Conservation (phyloP, 2,888 invertebrate genomes). For the Branchipolynoe longqiensis region DNA sequence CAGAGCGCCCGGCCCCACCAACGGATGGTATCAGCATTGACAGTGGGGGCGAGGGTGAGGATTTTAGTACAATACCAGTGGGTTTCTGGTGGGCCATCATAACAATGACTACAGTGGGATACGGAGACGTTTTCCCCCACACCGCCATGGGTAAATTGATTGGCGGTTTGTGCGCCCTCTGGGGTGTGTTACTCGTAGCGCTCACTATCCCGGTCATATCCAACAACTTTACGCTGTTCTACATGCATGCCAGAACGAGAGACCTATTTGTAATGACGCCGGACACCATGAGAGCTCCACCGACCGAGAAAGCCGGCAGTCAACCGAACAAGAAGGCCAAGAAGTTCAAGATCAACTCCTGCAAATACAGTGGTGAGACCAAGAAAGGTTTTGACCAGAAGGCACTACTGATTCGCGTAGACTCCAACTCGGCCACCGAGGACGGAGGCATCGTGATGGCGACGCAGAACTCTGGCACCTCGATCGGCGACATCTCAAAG, state of each 20-base stretch:
- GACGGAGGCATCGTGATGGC: slow-evolving; percentile 63
- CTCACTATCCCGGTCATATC: slow-evolving; percentile 81
- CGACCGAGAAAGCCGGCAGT: neutral
- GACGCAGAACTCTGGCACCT: slow-evolving; percentile 42
- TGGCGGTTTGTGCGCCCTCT: slow-evolving; percentile 78
- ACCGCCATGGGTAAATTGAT: slow-evolving; percentile 78
- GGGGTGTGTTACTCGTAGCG: slow-evolving; percentile 79
- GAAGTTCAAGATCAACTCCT: slow-evolving; percentile 16
- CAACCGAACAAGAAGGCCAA: slow-evolving; percentile 10
- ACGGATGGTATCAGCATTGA: neutral
- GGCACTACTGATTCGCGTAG: slow-evolving; percentile 58
- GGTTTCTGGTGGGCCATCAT: slow-evolving; percentile 83
- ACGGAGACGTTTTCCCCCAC: slow-evolving; percentile 78
- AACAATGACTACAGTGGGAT: slow-evolving; percentile 81
- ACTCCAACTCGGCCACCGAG: slow-evolving; percentile 64
- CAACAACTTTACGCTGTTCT: slow-evolving; percentile 81
- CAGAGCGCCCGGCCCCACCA: slow-evolving; percentile 73
- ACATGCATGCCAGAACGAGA: slow-evolving; percentile 78
- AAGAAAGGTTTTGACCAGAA: slow-evolving; percentile 53
- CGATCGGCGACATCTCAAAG: slow-evolving; percentile 16
- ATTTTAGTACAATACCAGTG: slow-evolving; percentile 66
- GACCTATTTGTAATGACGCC: slow-evolving; percentile 59
- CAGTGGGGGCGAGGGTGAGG: slow-evolving; percentile 59
- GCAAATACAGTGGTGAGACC: slow-evolving; percentile 19
- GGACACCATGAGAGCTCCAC: neutral